These are phyloP conservation scores for Neolamprologus toae DNA, from an alignment of 2,113 vertebrate genomes.

Conservation along the genomic window DNA sequence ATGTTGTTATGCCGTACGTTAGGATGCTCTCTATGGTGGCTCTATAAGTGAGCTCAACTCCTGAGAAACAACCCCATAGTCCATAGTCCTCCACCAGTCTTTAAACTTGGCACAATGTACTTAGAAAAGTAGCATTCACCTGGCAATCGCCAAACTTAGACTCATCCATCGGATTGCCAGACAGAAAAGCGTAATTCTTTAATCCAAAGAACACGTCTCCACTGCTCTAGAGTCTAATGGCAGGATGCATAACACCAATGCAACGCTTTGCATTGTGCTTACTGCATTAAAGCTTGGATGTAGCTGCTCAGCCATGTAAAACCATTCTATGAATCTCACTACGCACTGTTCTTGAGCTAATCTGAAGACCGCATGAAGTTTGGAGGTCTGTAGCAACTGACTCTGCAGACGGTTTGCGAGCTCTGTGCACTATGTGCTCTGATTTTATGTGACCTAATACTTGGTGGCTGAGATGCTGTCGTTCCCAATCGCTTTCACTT, in stretches of 20 bases:
- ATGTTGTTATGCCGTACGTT: too few relatives aligned
- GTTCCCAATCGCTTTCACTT: not conserved
- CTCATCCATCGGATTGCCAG: accelerated
- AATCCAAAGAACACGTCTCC: too few relatives aligned
- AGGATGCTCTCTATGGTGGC: too few relatives aligned
- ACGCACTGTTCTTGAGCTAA: not conserved
- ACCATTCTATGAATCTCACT: not conserved
- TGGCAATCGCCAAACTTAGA: accelerated
- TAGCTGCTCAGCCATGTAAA: too few relatives aligned
- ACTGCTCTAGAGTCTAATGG: too few relatives aligned
- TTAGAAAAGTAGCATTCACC: not conserved
- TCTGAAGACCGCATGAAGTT: not conserved
- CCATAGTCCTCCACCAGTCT: not conserved
- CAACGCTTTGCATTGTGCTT: too few relatives aligned
- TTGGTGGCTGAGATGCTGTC: not conserved
- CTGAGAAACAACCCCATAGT: not conserved
- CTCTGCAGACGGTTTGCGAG: accelerated
- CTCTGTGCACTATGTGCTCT: not conserved
- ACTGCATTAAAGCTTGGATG: too few relatives aligned
- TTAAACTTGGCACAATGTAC: not conserved
- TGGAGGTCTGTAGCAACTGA: not conserved
- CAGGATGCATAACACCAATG: too few relatives aligned
- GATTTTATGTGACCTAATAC: not conserved
- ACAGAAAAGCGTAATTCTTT: not conserved
- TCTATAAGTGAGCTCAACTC: not conserved